Percentiles rank a stretch among this genome's conserved stretches.
Conservation (phyloP, 2,113 vertebrate genomes). For the Scortum barcoo region DNA sequence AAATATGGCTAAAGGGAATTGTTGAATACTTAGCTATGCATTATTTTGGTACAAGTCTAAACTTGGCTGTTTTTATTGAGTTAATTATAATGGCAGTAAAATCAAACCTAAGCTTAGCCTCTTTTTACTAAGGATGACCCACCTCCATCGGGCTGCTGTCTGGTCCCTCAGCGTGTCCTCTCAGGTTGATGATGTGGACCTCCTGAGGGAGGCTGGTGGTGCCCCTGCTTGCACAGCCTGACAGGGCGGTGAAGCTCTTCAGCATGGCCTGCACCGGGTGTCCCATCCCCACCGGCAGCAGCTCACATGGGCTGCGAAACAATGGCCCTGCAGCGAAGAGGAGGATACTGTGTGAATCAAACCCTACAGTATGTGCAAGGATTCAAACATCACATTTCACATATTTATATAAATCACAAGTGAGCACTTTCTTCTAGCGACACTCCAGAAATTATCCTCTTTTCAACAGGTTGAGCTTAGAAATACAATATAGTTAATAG, state of each 20-base stretch:
- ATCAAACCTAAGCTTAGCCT: background rate
- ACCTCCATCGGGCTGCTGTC: constrained; percentile 86
- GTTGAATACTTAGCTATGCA: background rate
- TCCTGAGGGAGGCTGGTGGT: constrained; percentile 89
- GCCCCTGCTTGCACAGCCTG: constrained; percentile 94
- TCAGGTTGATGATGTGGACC: constrained; percentile 95
- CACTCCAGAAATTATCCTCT: too few species aligned
- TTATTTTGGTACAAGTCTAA: background rate
- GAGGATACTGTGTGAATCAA: background rate
- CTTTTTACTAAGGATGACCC: constrained; percentile 53
- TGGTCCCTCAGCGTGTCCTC: constrained; percentile 72
- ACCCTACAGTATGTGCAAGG: background rate
- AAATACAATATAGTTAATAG: background rate
- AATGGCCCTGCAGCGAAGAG: constrained; percentile 83
- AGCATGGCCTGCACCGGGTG: constrained; percentile 93
- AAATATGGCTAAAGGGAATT: background rate
- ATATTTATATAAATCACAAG: too few species aligned
- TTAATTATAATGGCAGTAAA: constrained; percentile 3
- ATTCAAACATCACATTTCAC: background rate
- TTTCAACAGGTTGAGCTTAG: too few species aligned
- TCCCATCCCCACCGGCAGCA: constrained; percentile 87
- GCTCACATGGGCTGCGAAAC: constrained; percentile 85
- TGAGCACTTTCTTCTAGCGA: too few species aligned
- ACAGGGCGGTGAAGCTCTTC: constrained; percentile 91
- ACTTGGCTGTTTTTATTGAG: background rate